Evolutionary conservation across 2,113 vertebrate species (phyloP), one percentile per base, ranked within the genome.

Genomic region (Oriolus oriolus): DNA sequence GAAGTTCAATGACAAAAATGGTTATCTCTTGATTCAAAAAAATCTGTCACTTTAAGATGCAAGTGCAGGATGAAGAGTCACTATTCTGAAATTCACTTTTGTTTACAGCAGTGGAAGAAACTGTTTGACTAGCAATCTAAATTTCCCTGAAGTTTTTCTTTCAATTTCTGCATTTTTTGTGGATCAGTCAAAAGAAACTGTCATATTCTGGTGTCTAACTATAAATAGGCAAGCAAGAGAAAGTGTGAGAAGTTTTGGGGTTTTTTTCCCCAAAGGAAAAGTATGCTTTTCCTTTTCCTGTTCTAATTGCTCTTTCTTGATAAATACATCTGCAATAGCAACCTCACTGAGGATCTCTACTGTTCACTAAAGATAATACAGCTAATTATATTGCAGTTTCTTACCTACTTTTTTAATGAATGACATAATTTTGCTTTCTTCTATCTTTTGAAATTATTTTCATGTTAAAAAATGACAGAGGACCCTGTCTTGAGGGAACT

Each of bases 261-360:
- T 26, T 35, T 59, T 31, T 50, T 20, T 0, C 6, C 33, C 9
- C 57, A 53, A 42, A 50, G 17, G 6, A 63, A 81, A 85, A 70
- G 0, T 57, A 24, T 4, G 6, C 27, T 16, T 60, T 77, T 70
- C 20, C 7, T 83, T 83, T 30, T 68, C 16, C 10, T 76, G 9
- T 60, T 78, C 28, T 91, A 63, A 44, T 70, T 82, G 11, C 8
- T 65, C 5, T 44, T 93, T 75, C 44, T 79, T 78, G 18, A 42
- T 41, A 47, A 75, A 39, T 68, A 50, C 30, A 22, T 70, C 57
- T n/a, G 17, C 11, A 66, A 33, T 11, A 76, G 7, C 41, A 93
- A 82, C 47, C 52, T 90, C 85, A 90, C 54, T 79, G 85, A 90
- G 57, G 83, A 44, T 90, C 82, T 97, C 85, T 94, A 74, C 69